Percentiles rank a stretch among this genome's conserved stretches.
Conservation (phyloP, 2,797 vertebrate species). For the Hyperoplus immaculatus region DNA sequence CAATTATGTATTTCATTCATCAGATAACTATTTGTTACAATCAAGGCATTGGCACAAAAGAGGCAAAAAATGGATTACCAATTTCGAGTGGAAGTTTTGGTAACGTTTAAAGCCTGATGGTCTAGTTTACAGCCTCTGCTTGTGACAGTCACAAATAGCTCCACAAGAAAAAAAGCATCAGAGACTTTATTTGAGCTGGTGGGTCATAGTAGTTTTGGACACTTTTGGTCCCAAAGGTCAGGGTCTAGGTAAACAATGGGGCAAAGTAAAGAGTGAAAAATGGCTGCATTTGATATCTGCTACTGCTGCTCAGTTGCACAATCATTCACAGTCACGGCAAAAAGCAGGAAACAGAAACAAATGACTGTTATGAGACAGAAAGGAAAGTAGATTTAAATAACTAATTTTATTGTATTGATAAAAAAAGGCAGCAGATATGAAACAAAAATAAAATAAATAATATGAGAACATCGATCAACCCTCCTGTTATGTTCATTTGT, state of each 20-base stretch:
- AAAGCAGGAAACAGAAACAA: slow-evolving; percentile 34
- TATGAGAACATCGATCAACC: slow-evolving; percentile 75
- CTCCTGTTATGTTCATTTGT: too few species aligned
- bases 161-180: slow-evolving; percentile 50
- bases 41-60: too few species aligned
- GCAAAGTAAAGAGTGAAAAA: slow-evolving; percentile 47
- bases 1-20: too few species aligned
- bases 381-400: slow-evolving; percentile 48
- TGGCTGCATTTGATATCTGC: slow-evolving; percentile 36
- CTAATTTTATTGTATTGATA: slow-evolving; percentile 30
- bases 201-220: slow-evolving; percentile 52
- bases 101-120: too few species aligned
- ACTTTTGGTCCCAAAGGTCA: slow-evolving; percentile 44
- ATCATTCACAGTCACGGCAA: slow-evolving; percentile 59
- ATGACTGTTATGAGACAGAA: slow-evolving; percentile 8
- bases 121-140: too few species aligned
- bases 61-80: too few species aligned
- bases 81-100: too few species aligned
- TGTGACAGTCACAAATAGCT: slow-evolving; percentile 20
- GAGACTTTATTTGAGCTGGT: slow-evolving; percentile 73
- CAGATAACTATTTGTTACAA: too few species aligned
- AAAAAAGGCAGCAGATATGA: slow-evolving; percentile 56
- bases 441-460: slow-evolving; percentile 58
- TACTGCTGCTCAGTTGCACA: slow-evolving; percentile 62
- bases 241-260: slow-evolving; percentile 35